Base-by-base conservation (phyloP, 1,140 invertebrate genomes). In the Penaeus indicus region DNA sequence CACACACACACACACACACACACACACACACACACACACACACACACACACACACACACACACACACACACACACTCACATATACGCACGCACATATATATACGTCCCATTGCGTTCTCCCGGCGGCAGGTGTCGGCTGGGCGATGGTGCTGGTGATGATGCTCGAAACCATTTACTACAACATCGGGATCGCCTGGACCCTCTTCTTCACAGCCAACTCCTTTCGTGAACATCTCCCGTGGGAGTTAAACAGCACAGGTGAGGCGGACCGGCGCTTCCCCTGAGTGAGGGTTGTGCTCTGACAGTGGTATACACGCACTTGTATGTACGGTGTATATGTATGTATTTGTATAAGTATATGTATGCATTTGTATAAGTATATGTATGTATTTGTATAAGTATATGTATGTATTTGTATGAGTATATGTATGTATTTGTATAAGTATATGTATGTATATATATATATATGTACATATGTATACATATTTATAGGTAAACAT, bases 41-140 rank as follows among this genome's bases (percentile, higher is more conserved):
- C n/a, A 32, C 32, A 32, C 32, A 32, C 32, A 32, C 2, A 32
- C 32, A 32, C 2, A 32, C 32, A 32, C 2, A 32, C 2, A 32
- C 32, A 95, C 96, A 91, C 98, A 97, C 94, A 97, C 97, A n/a
- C 97, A 97, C 90, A 98, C 11, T 25, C 25, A 10, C 25, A 0
- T 27, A 95, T 96, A 91, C 98, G 97, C 94, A 97, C 97, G 22
- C 97, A 97, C 90, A 98, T 21, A 7, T 22, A 19, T 64, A 27
- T 89, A 81, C 25, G 27, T 38, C 16, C 42, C 69, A n/a, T 42
- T 60, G 67, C 0, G 38, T 18, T 2, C 90, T 89, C 21, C 10
- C 64, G 32, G 42, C 75, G 32, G 64, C 86, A 86, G 91, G 90
- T 21, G 42, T 91, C 2, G 91, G 90, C 62, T 91, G 79, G 62